Evolutionary conservation across 1,140 invertebrate species (phyloP).

Genomic region (Plutomurus gul): DNA sequence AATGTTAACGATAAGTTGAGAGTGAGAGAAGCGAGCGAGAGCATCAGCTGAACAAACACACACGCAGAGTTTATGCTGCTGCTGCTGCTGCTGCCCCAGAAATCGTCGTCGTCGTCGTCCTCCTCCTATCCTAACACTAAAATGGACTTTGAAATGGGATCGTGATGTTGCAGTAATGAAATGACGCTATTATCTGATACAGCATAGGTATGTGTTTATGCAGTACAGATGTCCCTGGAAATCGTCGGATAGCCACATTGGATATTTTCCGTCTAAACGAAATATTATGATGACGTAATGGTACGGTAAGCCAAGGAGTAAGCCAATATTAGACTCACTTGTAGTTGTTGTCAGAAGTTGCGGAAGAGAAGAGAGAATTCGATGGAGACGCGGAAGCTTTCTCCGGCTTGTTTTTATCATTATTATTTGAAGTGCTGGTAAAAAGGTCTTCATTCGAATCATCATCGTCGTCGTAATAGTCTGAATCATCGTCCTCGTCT

Average conservation of each 20-base stretch:
- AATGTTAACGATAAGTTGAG: no score
- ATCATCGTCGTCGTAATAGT: constrained; percentile 63
- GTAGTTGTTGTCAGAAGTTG: constrained; percentile 30
- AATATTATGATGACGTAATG: neutral
- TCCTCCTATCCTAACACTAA: neutral
- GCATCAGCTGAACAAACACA: no score
- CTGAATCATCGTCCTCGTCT: constrained; percentile 54
- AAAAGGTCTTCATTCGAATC: constrained; percentile 72
- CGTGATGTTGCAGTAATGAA: neutral
- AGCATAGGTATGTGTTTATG: no score
- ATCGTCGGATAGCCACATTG: no score
- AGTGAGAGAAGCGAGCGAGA: no score
- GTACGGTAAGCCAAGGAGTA: neutral
- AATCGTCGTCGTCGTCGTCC: neutral
- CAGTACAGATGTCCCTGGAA: no score
- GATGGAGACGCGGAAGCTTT: constrained; percentile 29
- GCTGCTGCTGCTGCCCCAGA: no score
- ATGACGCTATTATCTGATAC: neutral
- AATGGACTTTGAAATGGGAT: neutral
- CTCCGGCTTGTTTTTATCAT: constrained; percentile 36
- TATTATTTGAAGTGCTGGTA: constrained; percentile 27
- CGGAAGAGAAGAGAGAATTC: constrained; percentile 13
- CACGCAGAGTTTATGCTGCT: no score
- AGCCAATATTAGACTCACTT: constrained; percentile 11
- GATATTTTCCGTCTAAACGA: no score